Evolutionary conservation across 2,888 invertebrate genomes (phyloP), one percentile per base, ranked within the genome.

Genomic region (Scrobipalpa atriplicella): DNA sequence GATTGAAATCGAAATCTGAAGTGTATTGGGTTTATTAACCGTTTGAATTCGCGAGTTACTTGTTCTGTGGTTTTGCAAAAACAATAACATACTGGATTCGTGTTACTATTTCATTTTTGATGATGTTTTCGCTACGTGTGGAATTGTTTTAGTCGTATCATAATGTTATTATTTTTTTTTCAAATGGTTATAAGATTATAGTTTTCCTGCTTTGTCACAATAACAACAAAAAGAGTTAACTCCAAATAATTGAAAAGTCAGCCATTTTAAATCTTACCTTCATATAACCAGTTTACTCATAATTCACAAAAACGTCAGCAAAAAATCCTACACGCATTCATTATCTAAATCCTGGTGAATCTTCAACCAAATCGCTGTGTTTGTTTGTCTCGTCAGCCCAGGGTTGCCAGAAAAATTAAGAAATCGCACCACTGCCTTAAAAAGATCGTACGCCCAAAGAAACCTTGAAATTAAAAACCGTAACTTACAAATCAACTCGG

Each of bases 341-440:
- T 61, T 61, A 61, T 61, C 61, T 41, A 39, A 41, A 61, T 61
- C 61, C 39, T 41, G 19, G 18, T 39, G 29, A 29, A 41, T 61
- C 61, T 41, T 19, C n/a, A 21, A 62, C 47, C 18, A 62, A 73
- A 71, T 70, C 67, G 78, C 74, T 75, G 74, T 73, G 77, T 78
- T 78, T 80, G 78, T 81, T 81, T 80, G 80, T 78, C 76, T 78
- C 79, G 76, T 75, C n/a, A n/a, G n/a, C n/a, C n/a, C n/a, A n/a
- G n/a, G n/a, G n/a, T n/a, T n/a, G n/a, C n/a, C n/a, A n/a, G n/a
- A n/a, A n/a, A n/a, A n/a, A n/a, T n/a, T n/a, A n/a, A n/a, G n/a
- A n/a, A n/a, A n/a, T n/a, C n/a, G n/a, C n/a, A n/a, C n/a, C n/a
- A n/a, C n/a, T n/a, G n/a, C n/a, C n/a, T n/a, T n/a, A n/a, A n/a